Evolutionary conservation across 2,113 vertebrate species (phyloP).

Genomic region (Vulpes lagopus): DNA sequence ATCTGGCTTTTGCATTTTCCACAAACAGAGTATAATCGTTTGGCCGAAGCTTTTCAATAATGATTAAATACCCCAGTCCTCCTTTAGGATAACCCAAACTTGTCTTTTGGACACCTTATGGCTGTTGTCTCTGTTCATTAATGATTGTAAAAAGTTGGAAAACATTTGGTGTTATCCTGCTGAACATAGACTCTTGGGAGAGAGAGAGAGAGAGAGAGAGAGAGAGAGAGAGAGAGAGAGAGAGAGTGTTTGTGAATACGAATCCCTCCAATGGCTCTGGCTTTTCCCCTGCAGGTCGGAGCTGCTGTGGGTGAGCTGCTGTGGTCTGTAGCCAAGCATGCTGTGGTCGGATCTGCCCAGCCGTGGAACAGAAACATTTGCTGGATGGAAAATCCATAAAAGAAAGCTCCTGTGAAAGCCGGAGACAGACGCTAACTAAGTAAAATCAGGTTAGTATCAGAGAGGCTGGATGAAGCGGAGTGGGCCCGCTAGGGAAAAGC

Average conservation of each 20-base stretch:
- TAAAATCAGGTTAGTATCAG: slow-evolving; percentile 49
- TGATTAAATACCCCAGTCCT: background rate
- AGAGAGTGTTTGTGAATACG: background rate
- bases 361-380: slow-evolving; percentile 54
- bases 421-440: slow-evolving; percentile 27
- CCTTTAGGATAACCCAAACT: background rate
- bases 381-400: slow-evolving; percentile 77
- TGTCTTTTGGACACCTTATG: slow-evolving; percentile 6
- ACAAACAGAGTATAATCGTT: slow-evolving; percentile 1
- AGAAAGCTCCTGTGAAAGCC: slow-evolving; percentile 73
- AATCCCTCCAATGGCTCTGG: slow-evolving; percentile 1
- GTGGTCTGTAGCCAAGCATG: slow-evolving; percentile 63
- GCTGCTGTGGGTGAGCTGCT: slow-evolving; percentile 7
- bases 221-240: background rate
- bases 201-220: background rate
- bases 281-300: slow-evolving; percentile 52
- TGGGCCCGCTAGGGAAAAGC: background rate
- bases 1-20: slow-evolving; percentile 74
- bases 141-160: slow-evolving; percentile 41
- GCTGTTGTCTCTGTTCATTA: background rate
- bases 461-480: background rate
- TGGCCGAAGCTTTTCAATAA: slow-evolving; percentile 24
- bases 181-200: background rate
- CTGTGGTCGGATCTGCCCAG: slow-evolving; percentile 73
- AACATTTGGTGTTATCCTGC: background rate